Percentiles rank a stretch among this genome's conserved stretches.
Conservation (phyloP, 23 tunicate genomes). For the Diplosoma virens region DNA sequence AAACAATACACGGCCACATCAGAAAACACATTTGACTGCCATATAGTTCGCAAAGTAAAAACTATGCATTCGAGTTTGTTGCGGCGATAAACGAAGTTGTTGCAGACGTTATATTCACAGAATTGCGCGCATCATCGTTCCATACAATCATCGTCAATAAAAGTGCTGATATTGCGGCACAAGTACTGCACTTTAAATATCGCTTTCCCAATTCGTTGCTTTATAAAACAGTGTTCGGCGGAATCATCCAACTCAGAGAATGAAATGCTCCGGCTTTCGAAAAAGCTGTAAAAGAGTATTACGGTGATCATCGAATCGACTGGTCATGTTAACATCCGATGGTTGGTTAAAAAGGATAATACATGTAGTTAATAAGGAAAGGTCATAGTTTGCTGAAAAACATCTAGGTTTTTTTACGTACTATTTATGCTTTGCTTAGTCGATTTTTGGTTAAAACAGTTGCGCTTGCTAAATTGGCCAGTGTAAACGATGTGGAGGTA, state of each 20-base stretch:
- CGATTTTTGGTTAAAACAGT: too few relatives aligned
- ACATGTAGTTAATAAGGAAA: too few relatives aligned
- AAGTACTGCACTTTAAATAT: constrained; percentile 1
- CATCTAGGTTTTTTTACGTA: too few relatives aligned
- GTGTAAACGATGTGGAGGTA: not conserved
- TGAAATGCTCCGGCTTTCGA: too few relatives aligned
- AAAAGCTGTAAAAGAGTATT: not conserved
- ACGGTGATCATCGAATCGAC: not conserved
- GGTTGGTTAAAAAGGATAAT: too few relatives aligned
- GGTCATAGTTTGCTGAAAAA: too few relatives aligned
- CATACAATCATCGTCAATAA: not conserved
- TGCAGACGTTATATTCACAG: constrained; percentile 4
- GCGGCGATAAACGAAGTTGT: constrained; percentile 9
- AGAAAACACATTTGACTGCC: not conserved
- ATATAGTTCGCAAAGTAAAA: not conserved
- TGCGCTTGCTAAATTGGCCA: too few relatives aligned
- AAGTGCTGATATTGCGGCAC: too few relatives aligned
- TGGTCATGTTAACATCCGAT: constrained; percentile 2
- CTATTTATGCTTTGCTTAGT: too few relatives aligned
- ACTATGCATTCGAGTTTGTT: too few relatives aligned
- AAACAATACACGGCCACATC: not conserved
- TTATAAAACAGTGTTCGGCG: constrained; percentile 8
- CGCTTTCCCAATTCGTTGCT: constrained; percentile 4
- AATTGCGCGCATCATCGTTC: not conserved
- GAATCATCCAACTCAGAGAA: too few relatives aligned